Conservation (phyloP, 1,140 invertebrate species). For the Drosophila suzukii region DNA sequence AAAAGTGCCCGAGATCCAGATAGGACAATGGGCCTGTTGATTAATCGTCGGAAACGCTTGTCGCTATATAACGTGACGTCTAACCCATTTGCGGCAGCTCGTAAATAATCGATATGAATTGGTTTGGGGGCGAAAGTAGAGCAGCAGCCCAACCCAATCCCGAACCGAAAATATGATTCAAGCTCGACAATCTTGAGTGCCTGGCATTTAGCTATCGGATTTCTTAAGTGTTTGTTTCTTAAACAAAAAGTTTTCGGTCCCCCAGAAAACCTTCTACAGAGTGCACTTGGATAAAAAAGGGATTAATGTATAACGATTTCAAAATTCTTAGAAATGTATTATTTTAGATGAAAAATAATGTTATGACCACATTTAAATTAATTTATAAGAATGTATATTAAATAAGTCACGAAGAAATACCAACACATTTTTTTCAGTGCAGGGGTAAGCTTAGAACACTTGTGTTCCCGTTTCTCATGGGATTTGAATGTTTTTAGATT, state of each 20-base stretch:
- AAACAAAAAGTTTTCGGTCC: slow-evolving; percentile 56
- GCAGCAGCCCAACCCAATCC: slow-evolving; percentile 26
- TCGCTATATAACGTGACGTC: slow-evolving; percentile 74
- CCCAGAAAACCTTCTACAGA: slow-evolving; percentile 3
- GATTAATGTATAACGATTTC: too few relatives aligned
- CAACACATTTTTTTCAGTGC: slow-evolving; percentile 18
- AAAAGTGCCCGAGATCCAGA: slow-evolving; percentile 57
- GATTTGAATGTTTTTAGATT: slow-evolving; percentile 39
- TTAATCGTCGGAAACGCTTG: slow-evolving; percentile 74
- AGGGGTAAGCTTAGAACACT: slow-evolving; percentile 68
- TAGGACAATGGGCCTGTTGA: slow-evolving; percentile 51
- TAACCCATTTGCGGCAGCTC: slow-evolving; percentile 79
- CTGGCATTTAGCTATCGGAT: slow-evolving; percentile 66
- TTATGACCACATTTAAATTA: too few relatives aligned
- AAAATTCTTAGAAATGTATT: too few relatives aligned
- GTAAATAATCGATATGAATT: slow-evolving; percentile 61
- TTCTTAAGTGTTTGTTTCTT: slow-evolving; percentile 65
- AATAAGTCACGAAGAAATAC: too few relatives aligned
- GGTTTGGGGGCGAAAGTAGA: slow-evolving; percentile 32
- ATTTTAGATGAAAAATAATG: too few relatives aligned
- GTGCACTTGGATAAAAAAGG: neutral
- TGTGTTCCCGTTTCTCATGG: slow-evolving; percentile 39
- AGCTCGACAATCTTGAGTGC: slow-evolving; percentile 75
- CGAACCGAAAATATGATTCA: slow-evolving; percentile 59
- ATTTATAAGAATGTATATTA: too few relatives aligned